These are phyloP conservation scores for Pseudomyrmex pallidus DNA, from an alignment of 1,140 invertebrate species.

Conservation along the genomic window DNA sequence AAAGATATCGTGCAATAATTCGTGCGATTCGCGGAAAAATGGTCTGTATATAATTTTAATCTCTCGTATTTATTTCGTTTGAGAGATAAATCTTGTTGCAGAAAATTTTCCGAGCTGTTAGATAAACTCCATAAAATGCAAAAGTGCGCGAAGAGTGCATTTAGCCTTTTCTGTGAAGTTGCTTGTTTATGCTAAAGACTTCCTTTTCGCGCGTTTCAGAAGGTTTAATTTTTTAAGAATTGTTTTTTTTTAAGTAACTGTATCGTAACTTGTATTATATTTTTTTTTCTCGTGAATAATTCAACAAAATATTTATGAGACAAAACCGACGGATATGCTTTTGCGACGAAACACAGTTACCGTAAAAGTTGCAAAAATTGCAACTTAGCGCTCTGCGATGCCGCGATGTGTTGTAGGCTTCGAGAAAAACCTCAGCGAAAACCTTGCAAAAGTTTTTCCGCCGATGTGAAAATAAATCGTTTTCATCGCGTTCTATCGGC, in stretches of 20 bases:
- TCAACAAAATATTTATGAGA: constrained; percentile 10
- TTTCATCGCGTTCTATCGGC: constrained; percentile 4
- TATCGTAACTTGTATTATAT: not conserved
- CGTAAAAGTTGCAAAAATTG: not conserved
- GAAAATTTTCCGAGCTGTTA: constrained; percentile 8
- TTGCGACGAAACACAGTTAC: not conserved
- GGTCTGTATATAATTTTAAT: constrained; percentile 46
- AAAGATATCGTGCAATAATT: constrained; percentile 35
- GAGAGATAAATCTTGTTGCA: constrained; percentile 26
- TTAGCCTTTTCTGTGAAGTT: not conserved
- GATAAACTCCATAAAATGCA: constrained; percentile 1
- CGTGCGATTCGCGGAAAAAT: constrained; percentile 9
- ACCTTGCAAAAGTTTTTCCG: not conserved
- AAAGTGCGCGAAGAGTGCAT: not conserved
- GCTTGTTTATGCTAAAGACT: constrained; percentile 21
- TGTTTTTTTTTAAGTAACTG: not conserved
- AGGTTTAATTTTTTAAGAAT: constrained; percentile 11
- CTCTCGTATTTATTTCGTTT: constrained; percentile 28
- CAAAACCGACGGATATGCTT: not conserved
- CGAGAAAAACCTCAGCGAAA: not conserved
- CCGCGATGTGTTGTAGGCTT: not conserved
- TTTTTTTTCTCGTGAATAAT: constrained; percentile 13
- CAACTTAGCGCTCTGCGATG: no score
- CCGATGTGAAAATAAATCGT: constrained; percentile 25
- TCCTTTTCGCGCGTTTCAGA: not conserved